A percentile compares a stretch with the other conserved stretches of the same genome.
phyloP scores from a whole-genome alignment of 2,888 invertebrate genomes.

The Tanypteryx hageni region DNA sequence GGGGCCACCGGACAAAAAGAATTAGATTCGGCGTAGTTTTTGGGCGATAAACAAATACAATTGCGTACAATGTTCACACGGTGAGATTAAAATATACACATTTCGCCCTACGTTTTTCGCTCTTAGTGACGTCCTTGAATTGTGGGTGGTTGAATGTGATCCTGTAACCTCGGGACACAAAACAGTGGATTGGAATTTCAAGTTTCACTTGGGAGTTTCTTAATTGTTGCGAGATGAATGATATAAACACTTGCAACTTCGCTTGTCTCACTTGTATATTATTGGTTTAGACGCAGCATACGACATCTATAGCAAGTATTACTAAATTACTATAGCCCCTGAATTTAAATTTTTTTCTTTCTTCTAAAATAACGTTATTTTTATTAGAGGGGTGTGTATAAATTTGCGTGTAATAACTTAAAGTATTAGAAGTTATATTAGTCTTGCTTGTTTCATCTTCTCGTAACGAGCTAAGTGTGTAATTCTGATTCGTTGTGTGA shows the following conservation, averaged over 20 bases:
- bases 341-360: not conserved
- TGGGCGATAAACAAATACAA: not conserved
- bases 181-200: constrained; percentile 27
- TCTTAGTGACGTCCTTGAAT: constrained; percentile 44
- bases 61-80: constrained; percentile 38
- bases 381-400: not conserved
- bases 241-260: not conserved
- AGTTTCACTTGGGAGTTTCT: not conserved
- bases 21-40: not conserved
- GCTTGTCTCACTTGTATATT: not conserved
- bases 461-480: not conserved
- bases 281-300: not conserved
- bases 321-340: not conserved
- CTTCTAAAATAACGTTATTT: not conserved
- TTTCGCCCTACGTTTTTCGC: constrained; percentile 54
- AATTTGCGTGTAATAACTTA: not conserved
- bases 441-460: not conserved
- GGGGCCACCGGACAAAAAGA: too few relatives aligned
- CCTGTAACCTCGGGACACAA: constrained; percentile 19
- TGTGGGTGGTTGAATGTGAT: constrained; percentile 45
- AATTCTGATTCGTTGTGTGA: not conserved
- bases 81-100: not conserved
- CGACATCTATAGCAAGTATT: not conserved
- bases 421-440: not conserved
- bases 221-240: constrained; percentile 13